Conservation (phyloP, 2,888 invertebrate genomes). For the Dryobota labecula region DNA sequence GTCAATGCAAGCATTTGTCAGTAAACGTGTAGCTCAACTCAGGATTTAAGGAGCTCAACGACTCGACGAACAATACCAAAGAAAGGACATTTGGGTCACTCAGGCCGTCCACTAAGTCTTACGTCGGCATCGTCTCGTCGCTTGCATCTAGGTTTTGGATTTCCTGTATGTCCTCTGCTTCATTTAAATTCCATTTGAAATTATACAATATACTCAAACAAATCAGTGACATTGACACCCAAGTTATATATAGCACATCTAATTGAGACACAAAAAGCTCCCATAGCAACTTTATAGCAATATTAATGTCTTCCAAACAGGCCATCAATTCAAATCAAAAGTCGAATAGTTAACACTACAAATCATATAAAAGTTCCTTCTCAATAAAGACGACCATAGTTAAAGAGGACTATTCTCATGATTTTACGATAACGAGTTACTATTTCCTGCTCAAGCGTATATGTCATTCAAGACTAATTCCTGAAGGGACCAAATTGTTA, state of each 20-base stretch:
- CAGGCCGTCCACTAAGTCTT: too few relatives aligned
- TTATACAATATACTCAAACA: neutral
- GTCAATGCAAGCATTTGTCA: too few relatives aligned
- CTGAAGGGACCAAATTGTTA: slow-evolving; percentile 61
- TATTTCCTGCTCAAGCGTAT: slow-evolving; percentile 68
- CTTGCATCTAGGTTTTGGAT: neutral
- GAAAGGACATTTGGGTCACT: too few relatives aligned
- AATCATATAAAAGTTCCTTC: slow-evolving; percentile 13
- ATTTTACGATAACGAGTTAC: slow-evolving; percentile 54
- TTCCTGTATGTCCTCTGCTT: neutral
- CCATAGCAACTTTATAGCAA: slow-evolving; percentile 14
- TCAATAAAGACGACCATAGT: slow-evolving; percentile 41
- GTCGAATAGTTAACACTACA: slow-evolving; percentile 1
- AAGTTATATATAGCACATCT: neutral
- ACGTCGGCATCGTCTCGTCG: neutral
- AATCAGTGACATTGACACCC: neutral
- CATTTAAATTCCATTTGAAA: neutral
- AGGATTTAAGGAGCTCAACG: too few relatives aligned
- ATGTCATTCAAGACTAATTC: slow-evolving; percentile 74
- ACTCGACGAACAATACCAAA: too few relatives aligned
- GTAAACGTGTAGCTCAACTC: too few relatives aligned
- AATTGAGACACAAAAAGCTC: slow-evolving; percentile 14
- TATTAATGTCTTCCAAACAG: slow-evolving; percentile 12
- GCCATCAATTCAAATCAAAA: slow-evolving; percentile 15
- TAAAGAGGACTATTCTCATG: slow-evolving; percentile 50